Evolutionary conservation across 2,888 invertebrate species (phyloP).

Genomic region (Orthosia gracilis): DNA sequence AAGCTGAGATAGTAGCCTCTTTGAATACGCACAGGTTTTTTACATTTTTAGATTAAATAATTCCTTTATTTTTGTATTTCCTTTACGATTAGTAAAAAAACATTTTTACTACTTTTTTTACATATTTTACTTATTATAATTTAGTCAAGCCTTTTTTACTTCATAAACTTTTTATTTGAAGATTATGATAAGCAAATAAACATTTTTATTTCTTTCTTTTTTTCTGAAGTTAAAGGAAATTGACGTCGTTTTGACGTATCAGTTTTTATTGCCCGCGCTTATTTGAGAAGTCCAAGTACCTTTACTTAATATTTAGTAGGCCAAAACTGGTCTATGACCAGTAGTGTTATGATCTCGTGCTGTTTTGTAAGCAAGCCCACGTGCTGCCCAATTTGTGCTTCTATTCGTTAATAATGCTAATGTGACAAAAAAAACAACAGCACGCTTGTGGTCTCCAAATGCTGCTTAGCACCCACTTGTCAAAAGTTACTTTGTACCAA

Average conservation of each 20-base stretch:
- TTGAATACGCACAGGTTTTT: no score
- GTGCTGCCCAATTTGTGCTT: slow-evolving; percentile 11
- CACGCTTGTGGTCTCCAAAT: not conserved
- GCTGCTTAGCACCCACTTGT: not conserved
- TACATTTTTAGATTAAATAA: no score
- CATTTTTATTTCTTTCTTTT: no score
- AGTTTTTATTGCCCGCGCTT: slow-evolving; percentile 10
- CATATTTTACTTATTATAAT: no score
- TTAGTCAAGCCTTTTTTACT: no score
- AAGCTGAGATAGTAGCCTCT: no score
- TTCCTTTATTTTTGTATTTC: no score
- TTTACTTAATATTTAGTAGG: not conserved
- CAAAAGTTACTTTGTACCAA: no score
- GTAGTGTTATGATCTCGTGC: not conserved
- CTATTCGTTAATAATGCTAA: not conserved
- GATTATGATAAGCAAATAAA: no score
- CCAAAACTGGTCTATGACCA: not conserved
- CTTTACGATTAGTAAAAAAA: no score
- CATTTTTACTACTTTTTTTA: no score
- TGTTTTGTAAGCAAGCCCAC: slow-evolving; percentile 34
- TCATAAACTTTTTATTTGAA: no score
- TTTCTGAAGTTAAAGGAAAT: slow-evolving; percentile 17
- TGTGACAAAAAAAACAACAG: slow-evolving; percentile 1
- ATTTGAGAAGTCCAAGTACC: slow-evolving; percentile 1
- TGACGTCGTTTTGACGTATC: not conserved